Base-by-base conservation (phyloP, 2,888 invertebrate genomes). In the Achlya flavicornis region DNA sequence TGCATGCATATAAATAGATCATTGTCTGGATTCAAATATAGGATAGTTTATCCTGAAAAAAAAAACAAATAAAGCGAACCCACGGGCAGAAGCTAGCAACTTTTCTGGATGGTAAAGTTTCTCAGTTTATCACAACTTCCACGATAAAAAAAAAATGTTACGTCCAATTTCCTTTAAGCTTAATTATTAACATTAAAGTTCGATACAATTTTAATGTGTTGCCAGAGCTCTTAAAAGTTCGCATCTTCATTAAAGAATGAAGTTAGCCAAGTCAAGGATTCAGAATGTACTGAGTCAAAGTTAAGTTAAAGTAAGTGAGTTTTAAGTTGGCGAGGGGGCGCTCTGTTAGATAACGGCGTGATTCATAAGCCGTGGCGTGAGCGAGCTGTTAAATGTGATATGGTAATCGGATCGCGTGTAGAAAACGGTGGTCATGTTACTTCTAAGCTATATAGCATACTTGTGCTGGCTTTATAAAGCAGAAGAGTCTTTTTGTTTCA, bases 301-400 rank as follows among this genome's bases (percentile, higher is more conserved):
- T 88, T 85, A 84, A 87, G 88, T 90, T 89, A 83, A 86, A 90
- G 87, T 90, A 89, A 90, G 89, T 86, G 88, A 89, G 88, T 90
- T 90, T 90, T 86, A 86, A 89, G 87, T 88, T 87, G 75, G 79
- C 76, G 71, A 81, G 81, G 77, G 41, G 76, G 80, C 72, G 76
- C 71, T 74, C 64, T 67, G 60, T 67, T 64, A 41, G 58, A 60
- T 66, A 68, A 60, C 69, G 74, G 71, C 61, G 43, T 63, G 79
- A 80, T 68, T 67, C 26, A 71, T 16, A 66, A 76, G 68, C 16
- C 58, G 53, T 26, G 61, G 71, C 72, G 70, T 33, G 6, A 43
- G 43, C 12, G 43, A 14, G 43, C 12, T n/a, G 14, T 46, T n/a
- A 4, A 46, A n/a, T 46, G 46, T 46, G 46, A 46, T 46, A 43